Percentiles rank a stretch among this genome's conserved stretches.
Conservation (phyloP, 2,888 invertebrate species). For the Augochlorella aurata region DNA sequence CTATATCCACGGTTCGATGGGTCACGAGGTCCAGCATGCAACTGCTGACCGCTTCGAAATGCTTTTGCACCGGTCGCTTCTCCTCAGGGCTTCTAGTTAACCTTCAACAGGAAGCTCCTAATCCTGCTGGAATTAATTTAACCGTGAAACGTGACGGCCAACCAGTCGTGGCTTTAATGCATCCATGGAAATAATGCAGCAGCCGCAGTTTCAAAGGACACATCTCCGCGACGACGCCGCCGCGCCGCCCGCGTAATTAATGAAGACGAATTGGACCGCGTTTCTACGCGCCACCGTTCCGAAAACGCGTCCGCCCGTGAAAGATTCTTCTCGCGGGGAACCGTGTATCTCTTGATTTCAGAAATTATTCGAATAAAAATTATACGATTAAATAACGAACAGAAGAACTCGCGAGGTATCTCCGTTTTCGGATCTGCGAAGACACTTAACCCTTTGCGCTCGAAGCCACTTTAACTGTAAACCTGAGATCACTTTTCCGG, state of each 20-base stretch:
- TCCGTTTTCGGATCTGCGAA: no score
- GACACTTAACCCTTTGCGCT: no score
- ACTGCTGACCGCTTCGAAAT: neutral
- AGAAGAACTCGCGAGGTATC: no score
- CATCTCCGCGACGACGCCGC: conserved; percentile 4
- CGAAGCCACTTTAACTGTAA: no score
- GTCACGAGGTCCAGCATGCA: neutral
- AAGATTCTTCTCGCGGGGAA: conserved; percentile 34
- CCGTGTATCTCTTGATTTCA: conserved; percentile 29
- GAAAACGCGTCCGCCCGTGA: conserved; percentile 16
- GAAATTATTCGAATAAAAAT: conserved; percentile 37
- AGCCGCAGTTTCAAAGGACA: conserved; percentile 36
- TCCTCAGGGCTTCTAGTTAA: neutral
- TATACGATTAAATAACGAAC: no score
- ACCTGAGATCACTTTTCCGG: no score
- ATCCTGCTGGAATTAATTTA: conserved; percentile 39
- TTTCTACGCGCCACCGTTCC: conserved; percentile 30
- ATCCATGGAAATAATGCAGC: conserved; percentile 47
- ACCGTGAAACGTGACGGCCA: conserved; percentile 40
- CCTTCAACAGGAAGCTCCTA: conserved; percentile 39
- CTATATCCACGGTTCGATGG: neutral
- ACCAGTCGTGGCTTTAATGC: conserved; percentile 41
- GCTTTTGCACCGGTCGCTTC: conserved; percentile 9
- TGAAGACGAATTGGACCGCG: conserved; percentile 52
- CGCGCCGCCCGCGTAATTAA: conserved; percentile 45